Percentiles rank a stretch among this genome's conserved stretches.
Evolutionary conservation across 30 jellyfish, hydroid and myxozoan genomes (phyloP).

Genomic region (Pseudorhiza aurosa): DNA sequence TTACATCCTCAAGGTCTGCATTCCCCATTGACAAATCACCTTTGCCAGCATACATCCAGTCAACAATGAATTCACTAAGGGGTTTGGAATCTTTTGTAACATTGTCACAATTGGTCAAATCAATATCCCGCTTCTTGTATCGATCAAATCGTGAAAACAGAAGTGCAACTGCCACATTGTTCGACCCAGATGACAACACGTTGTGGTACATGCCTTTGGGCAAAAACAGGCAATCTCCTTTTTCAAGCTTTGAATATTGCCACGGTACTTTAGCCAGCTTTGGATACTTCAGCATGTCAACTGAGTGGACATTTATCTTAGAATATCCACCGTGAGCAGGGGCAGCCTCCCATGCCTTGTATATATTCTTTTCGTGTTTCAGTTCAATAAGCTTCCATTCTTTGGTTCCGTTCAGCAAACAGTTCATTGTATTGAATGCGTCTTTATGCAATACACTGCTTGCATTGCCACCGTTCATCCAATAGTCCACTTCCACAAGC

Average conservation of each 20-base stretch:
- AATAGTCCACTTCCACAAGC: conserved; percentile 75
- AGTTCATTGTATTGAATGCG: conserved; percentile 81
- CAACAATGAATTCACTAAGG: conserved; percentile 60
- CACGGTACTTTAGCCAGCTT: conserved; percentile 81
- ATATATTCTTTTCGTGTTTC: conserved; percentile 69
- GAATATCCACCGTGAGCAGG: conserved; percentile 85
- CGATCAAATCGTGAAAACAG: conserved; percentile 71
- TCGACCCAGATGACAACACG: conserved; percentile 76
- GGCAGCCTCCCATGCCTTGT: conserved; percentile 90
- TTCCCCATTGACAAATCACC: conserved; percentile 89
- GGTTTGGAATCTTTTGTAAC: conserved; percentile 44
- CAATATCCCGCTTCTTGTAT: conserved; percentile 46
- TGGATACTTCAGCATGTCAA: conserved; percentile 77
- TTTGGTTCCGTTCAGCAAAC: conserved; percentile 85
- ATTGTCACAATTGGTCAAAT: conserved; percentile 74
- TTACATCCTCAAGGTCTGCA: conserved; percentile 65
- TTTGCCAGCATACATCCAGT: conserved; percentile 85
- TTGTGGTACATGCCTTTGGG: conserved; percentile 86
- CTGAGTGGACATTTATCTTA: conserved; percentile 68
- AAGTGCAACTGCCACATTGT: conserved; percentile 79
- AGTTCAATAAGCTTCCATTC: conserved; percentile 82
- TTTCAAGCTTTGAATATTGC: conserved; percentile 58
- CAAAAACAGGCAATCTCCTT: conserved; percentile 86
- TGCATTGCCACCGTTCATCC: conserved; percentile 88
- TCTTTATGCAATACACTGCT: conserved; percentile 87